phyloP scores from a whole-genome alignment of 2,797 vertebrate genomes.

The Nannoperca obscura region DNA sequence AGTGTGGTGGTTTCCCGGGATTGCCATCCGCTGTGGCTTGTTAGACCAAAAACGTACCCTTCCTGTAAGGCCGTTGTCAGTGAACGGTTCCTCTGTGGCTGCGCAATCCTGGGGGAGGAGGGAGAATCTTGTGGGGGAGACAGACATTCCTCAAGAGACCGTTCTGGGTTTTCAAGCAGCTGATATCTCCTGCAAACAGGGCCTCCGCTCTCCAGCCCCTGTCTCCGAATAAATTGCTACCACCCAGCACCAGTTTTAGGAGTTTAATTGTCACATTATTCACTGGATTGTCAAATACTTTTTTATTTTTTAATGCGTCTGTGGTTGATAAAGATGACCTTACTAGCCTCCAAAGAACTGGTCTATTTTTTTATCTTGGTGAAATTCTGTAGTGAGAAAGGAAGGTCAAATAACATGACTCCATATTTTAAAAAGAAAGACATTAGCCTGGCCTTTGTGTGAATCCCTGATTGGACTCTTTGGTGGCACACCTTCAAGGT shows the following conservation, averaged over 20 bases:
- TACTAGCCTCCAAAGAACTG: slow-evolving; percentile 64
- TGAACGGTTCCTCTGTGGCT: slow-evolving; percentile 54
- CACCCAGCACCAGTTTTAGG: slow-evolving; percentile 71
- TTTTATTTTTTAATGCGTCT: slow-evolving; percentile 66
- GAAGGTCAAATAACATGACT: slow-evolving; percentile 80
- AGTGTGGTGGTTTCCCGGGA: slow-evolving; percentile 2
- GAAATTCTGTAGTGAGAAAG: slow-evolving; percentile 71
- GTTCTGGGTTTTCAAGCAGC: slow-evolving; percentile 71
- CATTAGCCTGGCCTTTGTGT: slow-evolving; percentile 79
- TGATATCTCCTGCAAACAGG: slow-evolving; percentile 78
- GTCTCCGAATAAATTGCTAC: slow-evolving; percentile 78
- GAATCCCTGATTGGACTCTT: slow-evolving; percentile 79
- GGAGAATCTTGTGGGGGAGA: slow-evolving; percentile 59
- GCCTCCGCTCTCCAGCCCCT: slow-evolving; percentile 50
- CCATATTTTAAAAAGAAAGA: slow-evolving; percentile 63
- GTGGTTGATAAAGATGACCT: slow-evolving; percentile 80
- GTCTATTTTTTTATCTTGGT: slow-evolving; percentile 66
- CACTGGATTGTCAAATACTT: slow-evolving; percentile 76
- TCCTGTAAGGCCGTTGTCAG: slow-evolving; percentile 50
- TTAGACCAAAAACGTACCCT: slow-evolving; percentile 30
- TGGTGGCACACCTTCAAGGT: slow-evolving; percentile 76
- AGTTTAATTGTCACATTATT: slow-evolving; percentile 84
- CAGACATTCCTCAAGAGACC: slow-evolving; percentile 74
- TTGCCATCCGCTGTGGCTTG: slow-evolving; percentile 25
- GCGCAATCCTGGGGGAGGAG: slow-evolving; percentile 52